Evolutionary conservation across 2,888 invertebrate species (phyloP), one percentile per base, ranked within the genome.

Genomic region (Diabrotica balteata): DNA sequence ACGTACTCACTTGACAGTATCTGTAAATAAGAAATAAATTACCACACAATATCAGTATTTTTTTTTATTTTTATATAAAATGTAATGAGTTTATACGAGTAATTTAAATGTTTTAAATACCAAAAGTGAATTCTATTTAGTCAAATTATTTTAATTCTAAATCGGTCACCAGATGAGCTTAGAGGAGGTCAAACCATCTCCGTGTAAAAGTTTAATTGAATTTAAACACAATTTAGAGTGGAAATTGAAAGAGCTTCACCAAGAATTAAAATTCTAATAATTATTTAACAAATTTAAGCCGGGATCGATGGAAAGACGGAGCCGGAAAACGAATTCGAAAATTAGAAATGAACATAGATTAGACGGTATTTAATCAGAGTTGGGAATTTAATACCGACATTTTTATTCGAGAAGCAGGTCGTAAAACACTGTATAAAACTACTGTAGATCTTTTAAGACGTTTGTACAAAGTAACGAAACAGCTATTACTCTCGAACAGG

Each of bases 341-440:
- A 63, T 63, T 57, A 57, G 49, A 63, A 63, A 63, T 32, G 51
- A 50, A 63, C 44, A 57, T 47, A 57, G 63, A 63, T 63, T 57
- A 57, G 57, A 58, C 5, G 57, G 57, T 63, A 58, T 63, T 57
- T 63, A 63, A 63, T 63, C 57, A 57, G 51, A 63, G 63, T 57
- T 63, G 50, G 44, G 51, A 63, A 63, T 63, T 63, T 57, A 63
- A 63, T 57, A 50, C 50, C 44, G 51, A 58, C 57, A 63, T 63
- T 63, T 63, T 63, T 63, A 63, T 63, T 63, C 57, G 63, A 58
- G 51, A 22, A 49, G 44, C 51, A 42, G 63, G 32, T 63, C 57
- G 57, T 57, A 63, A 63, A 63, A 57, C 57, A 55, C 57, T 45
- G 50, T 44, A 17, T 55, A 46, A 62, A 62, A 47, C 46, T 54